These are phyloP conservation scores for Megalops cyprinoides DNA, from an alignment of 2,797 vertebrate genomes.

Conservation along the genomic window DNA sequence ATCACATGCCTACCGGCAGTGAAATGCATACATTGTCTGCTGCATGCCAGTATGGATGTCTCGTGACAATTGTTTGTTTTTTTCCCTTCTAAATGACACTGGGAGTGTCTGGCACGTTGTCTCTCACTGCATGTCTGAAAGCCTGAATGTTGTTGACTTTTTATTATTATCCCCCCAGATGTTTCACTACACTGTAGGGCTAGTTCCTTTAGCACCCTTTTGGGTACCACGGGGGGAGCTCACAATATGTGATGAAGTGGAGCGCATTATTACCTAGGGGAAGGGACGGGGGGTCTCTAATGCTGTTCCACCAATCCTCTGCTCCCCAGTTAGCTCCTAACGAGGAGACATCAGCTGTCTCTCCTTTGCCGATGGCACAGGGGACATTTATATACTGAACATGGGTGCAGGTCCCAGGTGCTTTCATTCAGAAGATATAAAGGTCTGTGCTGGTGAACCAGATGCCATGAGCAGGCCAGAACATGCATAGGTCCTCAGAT, in stretches of 20 bases:
- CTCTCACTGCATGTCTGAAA: not conserved
- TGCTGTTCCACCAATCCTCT: not conserved
- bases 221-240: not conserved
- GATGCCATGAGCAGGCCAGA: conserved; percentile 16
- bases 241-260: conserved; percentile 13
- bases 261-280: conserved; percentile 23
- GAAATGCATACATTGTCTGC: not conserved
- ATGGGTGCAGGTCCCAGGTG: conserved; percentile 22
- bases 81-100: not conserved
- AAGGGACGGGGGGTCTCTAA: not conserved
- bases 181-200: conserved; percentile 1
- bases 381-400: not conserved
- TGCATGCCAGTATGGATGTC: not conserved
- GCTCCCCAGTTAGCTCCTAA: not conserved
- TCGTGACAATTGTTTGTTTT: too few relatives aligned
- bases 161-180: not conserved
- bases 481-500: too few relatives aligned
- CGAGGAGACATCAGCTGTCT: conserved; percentile 14
- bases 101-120: not conserved
- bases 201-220: not conserved
- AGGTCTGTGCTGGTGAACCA: not conserved
- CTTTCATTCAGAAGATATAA: conserved; percentile 32
- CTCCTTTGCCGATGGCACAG: not conserved
- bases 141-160: not conserved
- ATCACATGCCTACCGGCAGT: not conserved